Percentiles rank a stretch among this genome's conserved stretches.
Evolutionary conservation across 2,888 invertebrate species (phyloP).

Genomic region (Conomelus anceps): DNA sequence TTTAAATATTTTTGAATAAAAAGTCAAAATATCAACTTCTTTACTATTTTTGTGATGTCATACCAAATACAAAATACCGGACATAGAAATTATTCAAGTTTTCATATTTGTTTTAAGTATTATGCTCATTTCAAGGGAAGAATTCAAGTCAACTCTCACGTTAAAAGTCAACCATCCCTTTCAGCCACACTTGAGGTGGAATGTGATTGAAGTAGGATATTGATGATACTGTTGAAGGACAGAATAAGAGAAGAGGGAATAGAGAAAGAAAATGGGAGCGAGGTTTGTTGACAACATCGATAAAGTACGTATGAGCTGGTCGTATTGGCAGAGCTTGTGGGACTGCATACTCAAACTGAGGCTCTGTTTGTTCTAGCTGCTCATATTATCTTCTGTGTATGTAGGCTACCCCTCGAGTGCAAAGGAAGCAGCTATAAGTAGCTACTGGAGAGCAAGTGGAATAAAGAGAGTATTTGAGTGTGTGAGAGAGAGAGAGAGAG

Average conservation of each 20-base stretch:
- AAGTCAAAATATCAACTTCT: too few species aligned
- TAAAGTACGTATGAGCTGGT: not conserved
- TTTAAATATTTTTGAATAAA: too few species aligned
- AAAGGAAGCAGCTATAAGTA: not conserved
- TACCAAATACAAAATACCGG: too few species aligned
- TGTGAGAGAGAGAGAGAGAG: not conserved
- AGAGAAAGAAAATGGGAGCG: not conserved
- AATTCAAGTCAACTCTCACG: too few species aligned
- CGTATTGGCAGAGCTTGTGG: not conserved
- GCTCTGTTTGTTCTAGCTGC: not conserved
- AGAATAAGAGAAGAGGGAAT: not conserved
- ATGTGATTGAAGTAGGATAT: not conserved
- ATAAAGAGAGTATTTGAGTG: not conserved
- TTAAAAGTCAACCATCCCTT: too few species aligned
- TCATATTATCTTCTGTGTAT: not conserved
- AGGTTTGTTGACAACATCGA: not conserved
- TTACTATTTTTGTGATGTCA: too few species aligned
- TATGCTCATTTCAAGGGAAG: too few species aligned
- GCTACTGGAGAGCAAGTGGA: not conserved
- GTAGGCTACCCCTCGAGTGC: too few species aligned
- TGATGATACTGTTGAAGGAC: not conserved
- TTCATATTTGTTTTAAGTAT: too few species aligned
- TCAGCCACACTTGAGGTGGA: not conserved
- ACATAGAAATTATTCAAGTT: too few species aligned
- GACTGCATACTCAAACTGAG: not conserved